A percentile compares a stretch with the other conserved stretches of the same genome.
phyloP scores from a whole-genome alignment of 2,888 invertebrate species.

The Stenotaenia linearis region DNA sequence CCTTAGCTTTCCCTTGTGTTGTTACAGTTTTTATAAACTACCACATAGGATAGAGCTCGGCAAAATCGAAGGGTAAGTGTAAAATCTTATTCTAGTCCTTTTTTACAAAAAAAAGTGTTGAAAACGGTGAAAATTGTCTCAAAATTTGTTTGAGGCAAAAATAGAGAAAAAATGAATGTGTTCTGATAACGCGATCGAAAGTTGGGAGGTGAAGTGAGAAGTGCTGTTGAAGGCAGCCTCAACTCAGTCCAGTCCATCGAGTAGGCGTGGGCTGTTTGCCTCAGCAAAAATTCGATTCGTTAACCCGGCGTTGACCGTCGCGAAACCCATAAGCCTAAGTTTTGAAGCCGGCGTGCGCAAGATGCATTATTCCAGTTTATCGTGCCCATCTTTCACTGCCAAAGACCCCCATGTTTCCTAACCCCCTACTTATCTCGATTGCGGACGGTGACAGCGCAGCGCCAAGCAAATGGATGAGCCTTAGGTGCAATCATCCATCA shows the following conservation, averaged over 20 bases:
- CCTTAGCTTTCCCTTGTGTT: constrained; percentile 29
- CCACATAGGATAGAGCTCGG: constrained; percentile 7
- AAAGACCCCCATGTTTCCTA: constrained; percentile 32
- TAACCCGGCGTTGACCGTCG: constrained; percentile 26
- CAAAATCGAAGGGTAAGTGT: constrained; percentile 1
- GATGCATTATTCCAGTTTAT: constrained; percentile 34
- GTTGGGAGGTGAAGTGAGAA: neutral
- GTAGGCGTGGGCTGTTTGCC: constrained; percentile 8
- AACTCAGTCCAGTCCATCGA: neutral
- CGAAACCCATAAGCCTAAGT: constrained; percentile 27
- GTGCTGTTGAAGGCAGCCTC: neutral
- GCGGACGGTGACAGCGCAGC: constrained; percentile 32
- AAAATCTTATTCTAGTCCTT: neutral
- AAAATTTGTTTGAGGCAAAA: neutral
- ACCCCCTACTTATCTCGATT: constrained; percentile 34
- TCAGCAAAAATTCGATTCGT: constrained; percentile 20
- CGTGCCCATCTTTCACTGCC: constrained; percentile 33
- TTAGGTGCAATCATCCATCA: constrained; percentile 32
- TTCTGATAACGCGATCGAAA: neutral
- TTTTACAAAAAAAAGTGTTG: neutral
- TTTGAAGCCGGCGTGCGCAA: constrained; percentile 26
- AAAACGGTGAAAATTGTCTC: neutral
- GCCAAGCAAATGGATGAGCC: constrained; percentile 33
- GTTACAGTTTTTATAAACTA: constrained; percentile 24
- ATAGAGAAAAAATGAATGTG: neutral